phyloP scores from a whole-genome alignment of 2,113 vertebrate genomes.

The Tachysurus vachellii region DNA sequence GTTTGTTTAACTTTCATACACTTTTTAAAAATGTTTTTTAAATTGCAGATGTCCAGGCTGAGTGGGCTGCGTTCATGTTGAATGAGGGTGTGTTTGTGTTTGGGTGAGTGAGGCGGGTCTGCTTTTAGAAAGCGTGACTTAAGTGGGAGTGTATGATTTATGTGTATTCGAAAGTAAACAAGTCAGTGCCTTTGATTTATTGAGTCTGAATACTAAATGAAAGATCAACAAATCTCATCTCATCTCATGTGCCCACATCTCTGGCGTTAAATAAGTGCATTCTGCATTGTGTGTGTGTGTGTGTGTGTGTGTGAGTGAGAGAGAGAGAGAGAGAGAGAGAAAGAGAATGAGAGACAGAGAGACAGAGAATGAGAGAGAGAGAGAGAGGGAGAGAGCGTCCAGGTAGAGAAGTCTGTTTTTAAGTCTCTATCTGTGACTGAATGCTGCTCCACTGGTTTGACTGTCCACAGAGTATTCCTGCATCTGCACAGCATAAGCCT shows the following conservation, averaged over 20 bases:
- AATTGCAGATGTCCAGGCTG: constrained; percentile 13
- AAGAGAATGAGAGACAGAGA: too few species aligned
- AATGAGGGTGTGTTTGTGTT: constrained; percentile 42
- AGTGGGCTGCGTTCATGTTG: not conserved
- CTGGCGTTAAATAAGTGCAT: not conserved
- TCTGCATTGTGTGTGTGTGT: not conserved
- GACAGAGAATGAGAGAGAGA: too few species aligned
- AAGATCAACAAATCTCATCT: constrained; percentile 26
- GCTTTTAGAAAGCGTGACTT: constrained; percentile 21
- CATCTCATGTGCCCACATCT: not conserved
- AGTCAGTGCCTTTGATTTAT: constrained; percentile 25
- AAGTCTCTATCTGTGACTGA: constrained; percentile 31
- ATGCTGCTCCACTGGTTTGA: constrained; percentile 63
- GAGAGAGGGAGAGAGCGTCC: not conserved
- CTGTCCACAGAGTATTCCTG: constrained; percentile 55
- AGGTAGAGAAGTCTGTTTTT: constrained; percentile 15
- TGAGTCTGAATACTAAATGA: constrained; percentile 24
- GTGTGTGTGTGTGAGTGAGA: not conserved
- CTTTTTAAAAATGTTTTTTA: too few species aligned
- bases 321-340: not conserved
- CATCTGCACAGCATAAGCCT: constrained; percentile 37
- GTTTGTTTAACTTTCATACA: constrained; percentile 43
- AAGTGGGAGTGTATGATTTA: constrained; percentile 35
- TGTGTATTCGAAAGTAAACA: constrained; percentile 32
- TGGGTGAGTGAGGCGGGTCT: constrained; percentile 27